Percentiles rank a stretch among this genome's conserved stretches.
Evolutionary conservation across 2,797 vertebrate genomes (phyloP).

Genomic region (Aphelocoma californica): DNA sequence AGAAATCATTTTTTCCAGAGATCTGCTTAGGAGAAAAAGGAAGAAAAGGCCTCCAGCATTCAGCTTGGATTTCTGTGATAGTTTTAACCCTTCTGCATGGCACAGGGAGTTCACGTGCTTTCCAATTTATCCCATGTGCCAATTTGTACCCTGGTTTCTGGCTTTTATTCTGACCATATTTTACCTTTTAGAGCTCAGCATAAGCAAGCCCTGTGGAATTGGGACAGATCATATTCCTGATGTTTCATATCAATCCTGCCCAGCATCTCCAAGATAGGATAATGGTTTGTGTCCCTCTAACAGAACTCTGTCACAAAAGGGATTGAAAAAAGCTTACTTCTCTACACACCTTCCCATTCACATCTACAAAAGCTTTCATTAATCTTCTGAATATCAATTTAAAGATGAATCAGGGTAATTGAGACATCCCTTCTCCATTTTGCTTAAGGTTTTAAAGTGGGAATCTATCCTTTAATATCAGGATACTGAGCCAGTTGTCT

Average conservation of each 20-base stretch:
- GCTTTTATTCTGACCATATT: background rate
- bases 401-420: background rate
- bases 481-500: background rate
- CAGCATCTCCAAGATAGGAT: background rate
- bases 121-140: background rate
- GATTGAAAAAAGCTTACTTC: background rate
- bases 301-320: background rate
- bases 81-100: background rate
- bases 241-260: background rate
- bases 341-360: background rate
- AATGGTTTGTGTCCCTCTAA: background rate
- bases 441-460: background rate
- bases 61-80: background rate
- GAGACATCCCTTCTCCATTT: background rate
- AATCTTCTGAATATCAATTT: background rate
- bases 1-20: constrained; percentile 12
- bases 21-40: background rate
- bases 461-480: background rate
- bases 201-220: background rate
- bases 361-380: constrained; percentile 9
- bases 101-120: background rate
- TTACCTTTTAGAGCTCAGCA: background rate
- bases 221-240: background rate
- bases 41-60: constrained; percentile 6
- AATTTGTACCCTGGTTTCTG: background rate